Percentiles rank a stretch among this genome's conserved stretches.
Evolutionary conservation across 2,113 vertebrate genomes (phyloP).

Genomic region (Pterocles gutturalis): DNA sequence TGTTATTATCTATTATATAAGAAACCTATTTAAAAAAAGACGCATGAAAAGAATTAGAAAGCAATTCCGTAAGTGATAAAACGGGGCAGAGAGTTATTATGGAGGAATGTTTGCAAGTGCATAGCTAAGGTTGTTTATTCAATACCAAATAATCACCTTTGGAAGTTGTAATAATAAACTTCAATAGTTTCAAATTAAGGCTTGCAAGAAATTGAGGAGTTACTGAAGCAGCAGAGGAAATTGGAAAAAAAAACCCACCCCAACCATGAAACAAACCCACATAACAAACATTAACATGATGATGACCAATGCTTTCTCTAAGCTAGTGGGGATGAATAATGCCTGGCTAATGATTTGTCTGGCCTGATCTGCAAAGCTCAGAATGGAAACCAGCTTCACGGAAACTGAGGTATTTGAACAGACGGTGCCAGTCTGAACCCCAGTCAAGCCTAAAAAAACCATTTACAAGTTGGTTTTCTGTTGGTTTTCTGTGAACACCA

Average conservation of each 20-base stretch:
- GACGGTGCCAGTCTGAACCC: neutral
- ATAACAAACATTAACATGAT: neutral
- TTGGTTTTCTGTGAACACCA: neutral
- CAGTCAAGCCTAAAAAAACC: neutral
- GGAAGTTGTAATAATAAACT: conserved; percentile 34
- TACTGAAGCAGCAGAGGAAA: neutral
- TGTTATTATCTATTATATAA: conserved; percentile 30
- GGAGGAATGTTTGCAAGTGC: conserved; percentile 7
- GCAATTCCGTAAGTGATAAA: conserved; percentile 3
- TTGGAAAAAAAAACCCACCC: neutral
- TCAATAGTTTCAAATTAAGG: conserved; percentile 13
- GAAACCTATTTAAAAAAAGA: conserved; percentile 1
- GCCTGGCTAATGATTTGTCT: neutral
- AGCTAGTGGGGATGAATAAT: neutral
- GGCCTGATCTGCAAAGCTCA: neutral
- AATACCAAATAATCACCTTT: neutral
- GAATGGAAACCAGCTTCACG: neutral
- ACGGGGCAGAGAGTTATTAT: neutral
- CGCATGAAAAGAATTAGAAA: conserved; percentile 29
- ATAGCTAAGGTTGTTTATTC: conserved; percentile 19
- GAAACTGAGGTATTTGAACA: neutral
- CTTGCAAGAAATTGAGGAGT: neutral
- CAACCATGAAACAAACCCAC: neutral
- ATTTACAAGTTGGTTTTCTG: neutral
- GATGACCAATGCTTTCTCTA: neutral